Evolutionary conservation across 1,140 invertebrate genomes (phyloP).

Genomic region (Portunus trituberculatus): DNA sequence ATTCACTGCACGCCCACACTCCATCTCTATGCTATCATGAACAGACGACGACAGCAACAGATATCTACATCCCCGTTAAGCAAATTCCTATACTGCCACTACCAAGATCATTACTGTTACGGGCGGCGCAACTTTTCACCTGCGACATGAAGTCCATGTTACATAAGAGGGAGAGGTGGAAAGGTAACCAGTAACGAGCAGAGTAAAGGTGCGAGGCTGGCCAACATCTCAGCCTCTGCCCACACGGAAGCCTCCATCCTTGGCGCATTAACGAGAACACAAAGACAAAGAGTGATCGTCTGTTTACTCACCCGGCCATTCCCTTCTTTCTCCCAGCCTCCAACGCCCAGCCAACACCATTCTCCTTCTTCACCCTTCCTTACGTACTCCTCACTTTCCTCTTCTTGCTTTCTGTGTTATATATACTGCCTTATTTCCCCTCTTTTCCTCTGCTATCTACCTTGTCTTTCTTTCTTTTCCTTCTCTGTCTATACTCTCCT

Average conservation of each 20-base stretch:
- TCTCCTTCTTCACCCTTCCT: neutral
- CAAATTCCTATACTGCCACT: too few species aligned
- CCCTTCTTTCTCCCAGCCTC: neutral
- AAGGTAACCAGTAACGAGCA: neutral
- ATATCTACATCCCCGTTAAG: too few species aligned
- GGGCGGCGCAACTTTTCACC: neutral
- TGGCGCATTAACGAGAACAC: neutral
- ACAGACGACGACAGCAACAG: too few species aligned
- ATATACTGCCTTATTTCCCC: too few species aligned
- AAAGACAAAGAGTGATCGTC: conserved; percentile 33
- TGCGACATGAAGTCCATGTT: neutral
- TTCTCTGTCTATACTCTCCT: neutral
- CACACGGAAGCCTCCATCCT: conserved; percentile 1
- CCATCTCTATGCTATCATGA: too few species aligned
- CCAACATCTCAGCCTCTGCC: neutral
- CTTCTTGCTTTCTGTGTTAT: neutral
- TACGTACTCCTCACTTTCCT: too few species aligned
- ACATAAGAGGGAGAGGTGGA: neutral
- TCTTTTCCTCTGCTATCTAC: neutral
- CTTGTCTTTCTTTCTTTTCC: too few species aligned
- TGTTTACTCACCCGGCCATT: conserved; percentile 15
- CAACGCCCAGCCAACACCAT: neutral
- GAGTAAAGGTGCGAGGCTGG: neutral
- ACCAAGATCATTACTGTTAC: neutral
- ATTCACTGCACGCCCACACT: too few species aligned